These are phyloP conservation scores for Camponotus fellah DNA, from an alignment of 2,888 invertebrate species.

Conservation along the genomic window DNA sequence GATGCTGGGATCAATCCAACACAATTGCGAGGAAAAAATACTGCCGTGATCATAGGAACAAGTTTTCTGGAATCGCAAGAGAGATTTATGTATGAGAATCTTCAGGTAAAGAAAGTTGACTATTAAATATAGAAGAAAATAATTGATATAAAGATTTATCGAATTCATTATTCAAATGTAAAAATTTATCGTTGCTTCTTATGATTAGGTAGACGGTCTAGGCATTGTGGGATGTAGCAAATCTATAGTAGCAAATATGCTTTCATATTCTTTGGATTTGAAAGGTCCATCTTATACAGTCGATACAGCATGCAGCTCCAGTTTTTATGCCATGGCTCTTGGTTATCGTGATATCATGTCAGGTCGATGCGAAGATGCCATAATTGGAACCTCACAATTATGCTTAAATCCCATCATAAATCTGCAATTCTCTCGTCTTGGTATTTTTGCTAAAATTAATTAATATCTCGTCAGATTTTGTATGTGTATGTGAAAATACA, in stretches of 20 bases:
- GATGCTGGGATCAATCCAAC: constrained; percentile 86
- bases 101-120: not conserved
- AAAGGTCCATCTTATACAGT: constrained; percentile 12
- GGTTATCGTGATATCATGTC: not conserved
- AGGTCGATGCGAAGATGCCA: not conserved
- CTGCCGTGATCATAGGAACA: not conserved
- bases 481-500: not conserved
- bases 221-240: constrained; percentile 96
- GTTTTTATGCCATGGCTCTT: not conserved
- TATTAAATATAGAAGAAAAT: not conserved
- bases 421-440: not conserved
- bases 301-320: not conserved
- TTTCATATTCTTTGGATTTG: constrained; percentile 93
- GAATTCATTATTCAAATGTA: not conserved
- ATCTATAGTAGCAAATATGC: constrained; percentile 96
- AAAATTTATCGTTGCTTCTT: not conserved
- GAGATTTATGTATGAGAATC: not conserved
- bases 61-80: not conserved
- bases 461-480: not conserved
- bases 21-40: constrained; percentile 4
- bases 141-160: constrained; percentile 88
- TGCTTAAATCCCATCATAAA: not conserved
- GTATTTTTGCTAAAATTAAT: not conserved
- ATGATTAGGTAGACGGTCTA: constrained; percentile 83
- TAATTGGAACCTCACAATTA: not conserved